A percentile compares a stretch with the other conserved stretches of the same genome.
Conservation (phyloP, 2,113 vertebrate genomes). For the Tamias sibiricus region DNA sequence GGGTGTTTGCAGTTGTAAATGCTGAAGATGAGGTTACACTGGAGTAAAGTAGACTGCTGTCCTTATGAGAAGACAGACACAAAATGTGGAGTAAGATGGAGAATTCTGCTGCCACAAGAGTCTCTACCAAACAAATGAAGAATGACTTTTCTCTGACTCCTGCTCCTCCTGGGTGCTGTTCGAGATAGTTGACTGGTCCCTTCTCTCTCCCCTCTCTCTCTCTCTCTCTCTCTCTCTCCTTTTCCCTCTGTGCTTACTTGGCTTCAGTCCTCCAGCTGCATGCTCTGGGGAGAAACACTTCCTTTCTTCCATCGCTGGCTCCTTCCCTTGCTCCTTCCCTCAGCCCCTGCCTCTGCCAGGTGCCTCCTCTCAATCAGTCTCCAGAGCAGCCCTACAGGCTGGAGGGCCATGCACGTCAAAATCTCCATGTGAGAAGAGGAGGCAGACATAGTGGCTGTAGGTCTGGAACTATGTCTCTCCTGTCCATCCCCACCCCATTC, state of each 20-base stretch:
- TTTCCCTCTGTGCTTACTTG: background rate
- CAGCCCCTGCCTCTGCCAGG: constrained; percentile 75
- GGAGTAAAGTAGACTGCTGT: background rate
- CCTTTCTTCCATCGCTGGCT: background rate
- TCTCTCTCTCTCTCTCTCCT: background rate
- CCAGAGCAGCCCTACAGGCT: constrained; percentile 77
- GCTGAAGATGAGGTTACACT: background rate
- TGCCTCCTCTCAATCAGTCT: constrained; percentile 82
- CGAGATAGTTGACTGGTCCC: background rate
- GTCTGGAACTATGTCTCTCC: constrained; percentile 40
- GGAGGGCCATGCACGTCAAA: constrained; percentile 45
- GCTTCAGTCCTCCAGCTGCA: constrained; percentile 77
- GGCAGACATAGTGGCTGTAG: constrained; percentile 1
- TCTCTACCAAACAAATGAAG: constrained; percentile 62
- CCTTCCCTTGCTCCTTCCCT: constrained; percentile 60
- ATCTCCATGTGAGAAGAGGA: constrained; percentile 7
- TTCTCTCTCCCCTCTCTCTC: fast-evolving
- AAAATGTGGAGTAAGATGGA: background rate
- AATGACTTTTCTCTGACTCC: constrained; percentile 71
- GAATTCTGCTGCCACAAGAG: too few relatives aligned
- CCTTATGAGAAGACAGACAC: background rate
- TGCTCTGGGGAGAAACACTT: constrained; percentile 73
- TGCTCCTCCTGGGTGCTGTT: constrained; percentile 73
- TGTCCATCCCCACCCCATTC: background rate
- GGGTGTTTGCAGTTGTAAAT: background rate